Evolutionary conservation across 2,888 invertebrate species (phyloP), one percentile per base, ranked within the genome.

Genomic region (Drosophila colorata): DNA sequence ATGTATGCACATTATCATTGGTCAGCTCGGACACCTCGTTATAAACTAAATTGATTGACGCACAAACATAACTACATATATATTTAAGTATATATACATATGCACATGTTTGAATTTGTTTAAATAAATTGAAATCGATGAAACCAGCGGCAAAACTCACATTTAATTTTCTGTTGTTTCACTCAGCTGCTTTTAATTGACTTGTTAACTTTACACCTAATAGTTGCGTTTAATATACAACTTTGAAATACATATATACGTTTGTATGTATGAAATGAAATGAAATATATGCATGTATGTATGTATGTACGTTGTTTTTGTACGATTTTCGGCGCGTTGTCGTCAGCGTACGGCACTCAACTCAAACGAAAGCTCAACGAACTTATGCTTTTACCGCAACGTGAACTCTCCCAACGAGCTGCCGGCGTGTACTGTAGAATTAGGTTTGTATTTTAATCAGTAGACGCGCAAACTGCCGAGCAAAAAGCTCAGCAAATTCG

Each of bases 61-160:
- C 72, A 35, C 63, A 64, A 43, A 46, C 31, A 67, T 28, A 61
- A 8, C 16, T 46, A 18, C 14, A 57, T 47, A 55, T 28, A 25
- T 35, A 35, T 33, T 3, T 38, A 56, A 41, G 35, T 40, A 16
- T 58, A n/a, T 47, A 16, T 56, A 51, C 31, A 41, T 33, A n/a
- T 53, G 11, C 28, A 14, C 31, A 16, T 41, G 28, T 57, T 35
- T 46, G 61, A 57, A 74, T 69, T 71, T 74, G 65, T 82, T 79
- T 82, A 82, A 81, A 78, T 64, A 70, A 81, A 69, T 75, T 70
- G 67, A 71, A 66, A 60, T 60, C 65, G 43, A 47, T 49, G 56
- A 61, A 14, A 51, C 9, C 20, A 46, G 18, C 48, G 41, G 16
- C 13, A n/a, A 52, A 59, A 81, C 82, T 82, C 76, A 82, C 87